phyloP scores from a whole-genome alignment of 2,797 vertebrate genomes.

The Onychomys torridus region DNA sequence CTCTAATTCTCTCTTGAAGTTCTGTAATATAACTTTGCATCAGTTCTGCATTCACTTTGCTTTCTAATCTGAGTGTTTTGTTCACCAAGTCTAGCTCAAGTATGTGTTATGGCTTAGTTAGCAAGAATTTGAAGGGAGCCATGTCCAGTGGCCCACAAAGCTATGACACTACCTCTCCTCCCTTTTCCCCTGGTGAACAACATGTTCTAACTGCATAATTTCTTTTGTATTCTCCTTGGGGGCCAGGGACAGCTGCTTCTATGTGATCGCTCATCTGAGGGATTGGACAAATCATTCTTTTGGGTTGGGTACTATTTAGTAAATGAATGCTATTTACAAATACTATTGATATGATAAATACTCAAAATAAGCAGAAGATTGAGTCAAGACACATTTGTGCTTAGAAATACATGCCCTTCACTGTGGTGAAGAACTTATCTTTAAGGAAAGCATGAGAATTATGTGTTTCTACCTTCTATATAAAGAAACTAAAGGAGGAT shows the following conservation, averaged over 20 bases:
- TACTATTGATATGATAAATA: slow-evolving; percentile 34
- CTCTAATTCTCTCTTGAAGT: not conserved
- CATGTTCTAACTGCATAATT: not conserved
- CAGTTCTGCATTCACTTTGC: not conserved
- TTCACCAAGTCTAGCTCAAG: not conserved
- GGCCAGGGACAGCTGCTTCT: not conserved
- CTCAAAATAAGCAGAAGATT: slow-evolving; percentile 58
- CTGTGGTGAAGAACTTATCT: not conserved
- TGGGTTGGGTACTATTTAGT: not conserved
- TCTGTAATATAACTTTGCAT: slow-evolving; percentile 45
- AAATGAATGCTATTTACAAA: slow-evolving; percentile 43
- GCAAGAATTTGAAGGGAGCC: not conserved
- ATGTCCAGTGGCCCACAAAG: not conserved
- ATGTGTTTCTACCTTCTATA: not conserved
- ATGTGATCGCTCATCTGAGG: not conserved
- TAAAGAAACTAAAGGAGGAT: not conserved
- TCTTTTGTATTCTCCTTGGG: not conserved
- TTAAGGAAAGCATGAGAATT: not conserved
- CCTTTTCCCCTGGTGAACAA: not conserved
- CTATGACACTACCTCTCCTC: not conserved
- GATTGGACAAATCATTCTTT: not conserved
- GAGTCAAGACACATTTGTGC: not conserved
- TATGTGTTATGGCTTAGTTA: not conserved
- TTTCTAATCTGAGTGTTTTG: not conserved
- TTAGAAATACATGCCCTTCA: not conserved